Conservation (phyloP, 2,113 vertebrate species). For the Otolemur garnettii region DNA sequence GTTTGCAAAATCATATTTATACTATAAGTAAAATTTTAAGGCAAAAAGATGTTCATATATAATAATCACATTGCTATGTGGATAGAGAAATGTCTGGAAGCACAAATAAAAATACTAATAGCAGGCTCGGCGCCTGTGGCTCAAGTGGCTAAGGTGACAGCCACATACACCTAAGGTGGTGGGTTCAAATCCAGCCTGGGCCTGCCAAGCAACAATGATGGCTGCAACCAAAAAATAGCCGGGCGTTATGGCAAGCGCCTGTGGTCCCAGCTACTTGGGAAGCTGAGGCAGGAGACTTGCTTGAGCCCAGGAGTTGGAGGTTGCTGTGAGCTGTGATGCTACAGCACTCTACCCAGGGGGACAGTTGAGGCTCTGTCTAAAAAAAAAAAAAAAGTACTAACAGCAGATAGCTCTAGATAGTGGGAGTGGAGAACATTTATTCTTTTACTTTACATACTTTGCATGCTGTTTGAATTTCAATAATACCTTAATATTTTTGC, state of each 20-base stretch:
- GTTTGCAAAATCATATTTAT: not conserved
- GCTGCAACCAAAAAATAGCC: no score
- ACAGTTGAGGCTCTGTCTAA: no score
- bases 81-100: not conserved
- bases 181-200: no score
- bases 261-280: no score
- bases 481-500: slow-evolving; percentile 38
- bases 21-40: slow-evolving; percentile 26
- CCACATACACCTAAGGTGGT: no score
- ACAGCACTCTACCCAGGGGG: no score
- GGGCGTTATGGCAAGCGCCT: no score
- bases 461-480: slow-evolving; percentile 29
- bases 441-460: slow-evolving; percentile 5
- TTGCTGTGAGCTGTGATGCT: no score
- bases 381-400: not conserved
- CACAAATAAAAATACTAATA: not conserved
- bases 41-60: not conserved
- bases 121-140: not conserved
- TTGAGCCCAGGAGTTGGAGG: no score
- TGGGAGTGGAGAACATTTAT: not conserved
- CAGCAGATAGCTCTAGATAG: not conserved
- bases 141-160: no score
- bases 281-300: no score
- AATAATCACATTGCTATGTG: not conserved
- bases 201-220: no score